Evolutionary conservation across 1,140 invertebrate genomes (phyloP), one percentile per base, ranked within the genome.

Genomic region (Drosophila biarmipes): DNA sequence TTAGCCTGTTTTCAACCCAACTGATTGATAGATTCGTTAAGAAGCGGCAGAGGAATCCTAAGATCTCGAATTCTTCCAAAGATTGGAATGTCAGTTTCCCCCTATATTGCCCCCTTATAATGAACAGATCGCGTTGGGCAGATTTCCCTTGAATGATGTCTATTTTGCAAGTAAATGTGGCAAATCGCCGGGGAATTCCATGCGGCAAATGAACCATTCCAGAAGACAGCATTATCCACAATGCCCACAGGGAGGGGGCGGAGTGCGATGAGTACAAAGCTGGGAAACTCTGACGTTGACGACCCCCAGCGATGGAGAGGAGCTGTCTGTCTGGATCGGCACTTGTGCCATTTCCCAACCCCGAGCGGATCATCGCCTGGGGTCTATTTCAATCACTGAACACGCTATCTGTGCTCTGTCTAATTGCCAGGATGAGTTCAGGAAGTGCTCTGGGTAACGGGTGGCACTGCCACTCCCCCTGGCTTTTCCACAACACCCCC

Each of bases 101-200:
- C 19, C 2, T 21, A 7, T 21, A 7, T 27, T 6, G 2, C 19
- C 27, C 24, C 46, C 6, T 40, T 24, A 40, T 54, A 54, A 54
- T 40, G 34, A 59, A 29, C n/a, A 62, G 56, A 63, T 64, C 21
- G 21, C 57, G 29, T 53, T 53, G 56, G 29, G 54, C 66, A 52
- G 54, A 76, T 75, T 75, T 68, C 19, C 17, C 27, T 67, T 56
- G 74, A 87, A 68, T 51, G 69, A 78, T 82, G 64, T 78, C 78
- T 82, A 86, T 86, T 82, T 86, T 54, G 53, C 66, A 68, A 64
- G 74, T 64, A 75, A 86, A 86, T 86, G 81, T 64, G 40, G 73
- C 81, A 81, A 53, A 75, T 66, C 78, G 77, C 35, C 40, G 49
- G 37, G 63, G 78, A 64, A 87, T 81, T 49, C 51, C 43, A 64